Conservation (phyloP, 2,113 vertebrate species). For the Nymphicus hollandicus region DNA sequence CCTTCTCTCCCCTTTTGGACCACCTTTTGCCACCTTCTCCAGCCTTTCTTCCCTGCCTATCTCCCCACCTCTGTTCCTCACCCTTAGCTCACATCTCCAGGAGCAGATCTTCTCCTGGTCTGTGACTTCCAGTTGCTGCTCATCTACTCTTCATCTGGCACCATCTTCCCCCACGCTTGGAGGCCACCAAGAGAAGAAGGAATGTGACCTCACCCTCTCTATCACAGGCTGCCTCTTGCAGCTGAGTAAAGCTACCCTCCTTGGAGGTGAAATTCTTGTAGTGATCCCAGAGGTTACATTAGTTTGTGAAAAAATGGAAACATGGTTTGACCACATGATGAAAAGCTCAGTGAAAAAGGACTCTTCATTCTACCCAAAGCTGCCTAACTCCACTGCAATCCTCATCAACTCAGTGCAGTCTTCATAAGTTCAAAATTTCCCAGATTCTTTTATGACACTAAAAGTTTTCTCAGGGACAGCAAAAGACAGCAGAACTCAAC, state of each 20-base stretch:
- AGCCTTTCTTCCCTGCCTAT: neutral
- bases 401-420: neutral
- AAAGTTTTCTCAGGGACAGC: neutral
- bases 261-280: neutral
- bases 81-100: neutral
- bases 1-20: neutral
- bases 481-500: neutral
- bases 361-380: neutral
- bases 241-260: neutral
- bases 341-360: neutral
- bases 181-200: neutral
- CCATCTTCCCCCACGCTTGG: neutral
- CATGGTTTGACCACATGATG: neutral
- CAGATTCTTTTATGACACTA: neutral
- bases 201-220: neutral
- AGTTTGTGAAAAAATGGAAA: neutral
- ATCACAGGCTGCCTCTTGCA: neutral
- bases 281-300: neutral
- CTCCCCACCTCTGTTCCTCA: neutral
- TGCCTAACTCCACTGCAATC: neutral
- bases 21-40: neutral
- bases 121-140: neutral
- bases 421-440: neutral
- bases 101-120: neutral
- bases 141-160: accelerated